Evolutionary conservation across 2,797 vertebrate genomes (phyloP).

Genomic region (Sciaenops ocellatus): DNA sequence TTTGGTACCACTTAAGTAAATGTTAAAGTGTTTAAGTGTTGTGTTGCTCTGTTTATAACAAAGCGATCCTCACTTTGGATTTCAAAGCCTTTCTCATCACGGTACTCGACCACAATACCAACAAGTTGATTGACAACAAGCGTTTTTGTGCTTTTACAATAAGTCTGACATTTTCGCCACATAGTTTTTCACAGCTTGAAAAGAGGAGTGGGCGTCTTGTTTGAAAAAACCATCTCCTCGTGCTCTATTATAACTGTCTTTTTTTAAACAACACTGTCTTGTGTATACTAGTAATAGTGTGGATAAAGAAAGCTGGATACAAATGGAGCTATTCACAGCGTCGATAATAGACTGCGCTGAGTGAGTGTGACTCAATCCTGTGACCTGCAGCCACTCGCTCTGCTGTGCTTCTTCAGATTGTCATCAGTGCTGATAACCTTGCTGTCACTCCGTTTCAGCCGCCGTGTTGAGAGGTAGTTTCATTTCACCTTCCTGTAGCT

Average conservation of each 20-base stretch:
- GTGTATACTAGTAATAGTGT: background rate
- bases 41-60: background rate
- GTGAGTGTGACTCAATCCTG: slow-evolving; percentile 56
- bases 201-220: background rate
- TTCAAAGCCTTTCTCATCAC: background rate
- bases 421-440: slow-evolving; percentile 33
- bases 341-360: slow-evolving; percentile 12
- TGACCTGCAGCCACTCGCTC: slow-evolving; percentile 2
- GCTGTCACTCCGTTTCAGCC: background rate
- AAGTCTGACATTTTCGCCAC: background rate
- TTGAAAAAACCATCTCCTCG: background rate
- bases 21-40: background rate
- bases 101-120: background rate
- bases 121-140: background rate
- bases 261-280: background rate
- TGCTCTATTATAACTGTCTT: background rate
- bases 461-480: background rate
- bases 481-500: slow-evolving; percentile 1
- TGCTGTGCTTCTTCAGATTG: slow-evolving; percentile 35
- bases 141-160: background rate
- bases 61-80: background rate
- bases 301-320: background rate
- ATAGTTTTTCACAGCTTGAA: background rate
- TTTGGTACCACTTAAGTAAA: background rate
- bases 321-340: background rate